These are phyloP conservation scores for Diacarnus erythraeanus DNA, from an alignment of 37 sponge, comb jelly and placozoan genomes.

Conservation along the genomic window DNA sequence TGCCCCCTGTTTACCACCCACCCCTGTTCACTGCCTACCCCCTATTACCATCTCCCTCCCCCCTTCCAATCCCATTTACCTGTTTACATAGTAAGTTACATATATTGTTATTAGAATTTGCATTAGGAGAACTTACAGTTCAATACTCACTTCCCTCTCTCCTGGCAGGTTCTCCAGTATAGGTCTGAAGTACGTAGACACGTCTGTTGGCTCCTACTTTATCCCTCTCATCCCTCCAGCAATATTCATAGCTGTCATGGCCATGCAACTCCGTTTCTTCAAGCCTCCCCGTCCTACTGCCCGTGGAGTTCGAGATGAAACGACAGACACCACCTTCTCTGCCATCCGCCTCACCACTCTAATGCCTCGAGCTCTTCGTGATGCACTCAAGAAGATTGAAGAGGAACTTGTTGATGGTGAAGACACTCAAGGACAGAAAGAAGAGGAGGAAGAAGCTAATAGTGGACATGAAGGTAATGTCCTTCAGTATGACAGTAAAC, in stretches of 20 bases:
- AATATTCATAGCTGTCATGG: slow-evolving; percentile 72
- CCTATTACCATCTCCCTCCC: neutral
- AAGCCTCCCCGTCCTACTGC: neutral
- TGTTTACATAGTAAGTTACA: no score
- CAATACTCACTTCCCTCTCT: no score
- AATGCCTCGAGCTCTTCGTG: neutral
- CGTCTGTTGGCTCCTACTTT: slow-evolving; percentile 24
- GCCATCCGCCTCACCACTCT: slow-evolving; percentile 11
- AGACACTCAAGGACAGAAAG: slow-evolving; percentile 5
- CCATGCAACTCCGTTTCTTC: slow-evolving; percentile 78
- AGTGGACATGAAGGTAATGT: neutral
- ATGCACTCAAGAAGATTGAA: neutral
- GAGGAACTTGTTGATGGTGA: neutral
- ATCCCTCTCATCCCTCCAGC: slow-evolving; percentile 60
- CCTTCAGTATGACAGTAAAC: no score
- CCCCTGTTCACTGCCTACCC: neutral
- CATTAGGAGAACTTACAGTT: no score
- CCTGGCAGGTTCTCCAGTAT: slow-evolving; percentile 63
- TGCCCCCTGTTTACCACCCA: neutral
- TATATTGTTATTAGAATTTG: no score
- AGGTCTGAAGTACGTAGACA: slow-evolving; percentile 32
- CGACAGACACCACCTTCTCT: neutral
- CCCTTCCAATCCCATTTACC: no score
- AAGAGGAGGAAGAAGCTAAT: slow-evolving; percentile 4
- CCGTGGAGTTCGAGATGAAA: neutral